Percentiles rank a stretch among this genome's conserved stretches.
These are phyloP conservation scores for Drosophila cardini DNA, from an alignment of 1,140 invertebrate species.

Conservation along the genomic window DNA sequence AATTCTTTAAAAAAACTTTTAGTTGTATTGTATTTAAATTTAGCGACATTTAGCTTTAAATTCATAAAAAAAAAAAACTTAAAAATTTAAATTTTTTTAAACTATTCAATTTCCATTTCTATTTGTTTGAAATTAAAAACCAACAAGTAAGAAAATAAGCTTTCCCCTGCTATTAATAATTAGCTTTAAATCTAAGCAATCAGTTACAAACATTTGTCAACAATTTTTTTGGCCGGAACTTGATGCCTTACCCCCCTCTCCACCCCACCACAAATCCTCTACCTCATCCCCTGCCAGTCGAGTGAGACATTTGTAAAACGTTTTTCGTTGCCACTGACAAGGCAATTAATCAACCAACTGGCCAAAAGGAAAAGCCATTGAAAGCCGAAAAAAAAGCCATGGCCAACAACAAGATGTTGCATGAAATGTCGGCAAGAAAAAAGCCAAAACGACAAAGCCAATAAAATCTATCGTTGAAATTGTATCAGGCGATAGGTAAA, in stretches of 20 bases:
- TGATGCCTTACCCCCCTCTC: slow-evolving; percentile 23
- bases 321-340: slow-evolving; percentile 55
- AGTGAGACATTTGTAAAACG: slow-evolving; percentile 46
- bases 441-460: slow-evolving; percentile 15
- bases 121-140: no score
- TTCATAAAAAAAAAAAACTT: no score
- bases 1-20: no score
- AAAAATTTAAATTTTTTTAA: no score
- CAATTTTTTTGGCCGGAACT: slow-evolving; percentile 62
- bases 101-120: no score
- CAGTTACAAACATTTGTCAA: slow-evolving; percentile 52
- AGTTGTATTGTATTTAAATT: no score
- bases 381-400: slow-evolving; percentile 34
- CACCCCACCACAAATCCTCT: neutral
- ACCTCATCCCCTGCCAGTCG: neutral
- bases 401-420: slow-evolving; percentile 14
- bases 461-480: slow-evolving; percentile 36
- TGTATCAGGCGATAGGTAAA: slow-evolving; percentile 53
- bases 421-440: slow-evolving; percentile 22
- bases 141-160: neutral
- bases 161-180: slow-evolving; percentile 26
- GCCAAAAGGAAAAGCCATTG: slow-evolving; percentile 44
- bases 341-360: slow-evolving; percentile 75
- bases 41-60: no score
- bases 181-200: slow-evolving; percentile 18